Evolutionary conservation across 2,888 invertebrate genomes (phyloP), one percentile per base, ranked within the genome.

Genomic region (Emmelina monodactyla): DNA sequence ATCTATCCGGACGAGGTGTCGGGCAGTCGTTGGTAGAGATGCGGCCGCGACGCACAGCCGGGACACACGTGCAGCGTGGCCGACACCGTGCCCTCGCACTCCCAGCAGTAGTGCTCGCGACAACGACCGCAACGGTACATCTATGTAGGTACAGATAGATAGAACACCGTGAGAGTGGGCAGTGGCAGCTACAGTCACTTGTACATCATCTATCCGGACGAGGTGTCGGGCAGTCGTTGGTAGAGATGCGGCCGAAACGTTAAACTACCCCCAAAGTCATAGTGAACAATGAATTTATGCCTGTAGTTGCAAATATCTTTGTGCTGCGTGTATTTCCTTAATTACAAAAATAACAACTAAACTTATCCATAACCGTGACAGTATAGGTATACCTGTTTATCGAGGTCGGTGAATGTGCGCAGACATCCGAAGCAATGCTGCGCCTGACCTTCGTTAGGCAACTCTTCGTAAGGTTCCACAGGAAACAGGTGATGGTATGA

Each of bases 401-500:
- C 91, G 3, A 71, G 42, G 40, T 85, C 83, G 6, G 68, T 73
- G 42, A 90, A 86, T n/a, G 61, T 55, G 53, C 87, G 88, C 39
- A 89, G 84, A 53, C 92, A 93, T n/a, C 86, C 86, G 53, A 86
- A 91, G 58, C 92, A 93, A 45, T 68, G 71, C 32, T 79, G 71
- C 1, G 81, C 69, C 49, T 84, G 85, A 7, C 83, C 84, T 19
- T 84, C 82, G 42, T 83, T 84, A 0, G 73, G 51, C 19, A 89
- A 47, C 71, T 97, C 97, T 34, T 83, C 83, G 55, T 91, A 99
- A 33, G 89, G 84, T 30, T 91, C 88, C 32, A 97, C 89, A 0
- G 97, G 97, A 64, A 98, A 97, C 42, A 99, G 82, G 71, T 99
- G 98, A 63, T 98, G 97, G 67, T 97, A 97, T 0, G 97, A 97